Evolutionary conservation across 2,797 vertebrate genomes (phyloP).

Genomic region (Tenualosa thibaudeaui): DNA sequence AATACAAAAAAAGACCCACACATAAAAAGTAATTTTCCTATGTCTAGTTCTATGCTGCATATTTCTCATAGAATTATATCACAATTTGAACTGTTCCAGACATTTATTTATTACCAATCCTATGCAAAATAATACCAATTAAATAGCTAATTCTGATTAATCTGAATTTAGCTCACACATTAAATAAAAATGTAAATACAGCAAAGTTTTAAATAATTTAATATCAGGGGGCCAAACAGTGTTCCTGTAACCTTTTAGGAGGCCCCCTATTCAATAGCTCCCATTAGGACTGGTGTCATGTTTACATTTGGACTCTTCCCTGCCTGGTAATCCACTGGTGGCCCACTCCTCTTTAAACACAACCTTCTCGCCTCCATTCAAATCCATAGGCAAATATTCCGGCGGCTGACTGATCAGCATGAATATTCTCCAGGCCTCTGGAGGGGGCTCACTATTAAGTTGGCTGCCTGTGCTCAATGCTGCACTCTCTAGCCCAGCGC

Average conservation of each 20-base stretch:
- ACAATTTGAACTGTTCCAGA: neutral
- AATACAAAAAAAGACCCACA: neutral
- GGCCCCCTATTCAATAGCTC: neutral
- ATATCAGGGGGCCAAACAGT: neutral
- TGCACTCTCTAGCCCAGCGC: neutral
- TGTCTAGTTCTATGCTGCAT: neutral
- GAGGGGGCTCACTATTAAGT: slow-evolving; percentile 7
- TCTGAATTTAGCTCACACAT: neutral
- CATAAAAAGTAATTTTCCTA: neutral
- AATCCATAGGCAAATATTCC: slow-evolving; percentile 31
- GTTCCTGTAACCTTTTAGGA: neutral
- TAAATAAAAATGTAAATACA: neutral
- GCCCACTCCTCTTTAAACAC: slow-evolving; percentile 34
- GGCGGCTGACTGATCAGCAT: slow-evolving; percentile 17
- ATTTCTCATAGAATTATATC: too few species aligned
- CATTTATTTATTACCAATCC: neutral
- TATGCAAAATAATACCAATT: neutral
- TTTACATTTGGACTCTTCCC: slow-evolving; percentile 3
- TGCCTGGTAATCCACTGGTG: slow-evolving; percentile 24
- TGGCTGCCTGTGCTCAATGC: slow-evolving; percentile 23
- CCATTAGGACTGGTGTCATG: neutral
- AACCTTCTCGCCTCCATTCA: slow-evolving; percentile 20
- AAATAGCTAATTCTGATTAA: neutral
- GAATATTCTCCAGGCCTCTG: slow-evolving; percentile 30
- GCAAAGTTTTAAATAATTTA: slow-evolving; percentile 17